Evolutionary conservation across 2,888 invertebrate genomes (phyloP), one percentile per base, ranked within the genome.

Genomic region (Siphonodentalium dalli): DNA sequence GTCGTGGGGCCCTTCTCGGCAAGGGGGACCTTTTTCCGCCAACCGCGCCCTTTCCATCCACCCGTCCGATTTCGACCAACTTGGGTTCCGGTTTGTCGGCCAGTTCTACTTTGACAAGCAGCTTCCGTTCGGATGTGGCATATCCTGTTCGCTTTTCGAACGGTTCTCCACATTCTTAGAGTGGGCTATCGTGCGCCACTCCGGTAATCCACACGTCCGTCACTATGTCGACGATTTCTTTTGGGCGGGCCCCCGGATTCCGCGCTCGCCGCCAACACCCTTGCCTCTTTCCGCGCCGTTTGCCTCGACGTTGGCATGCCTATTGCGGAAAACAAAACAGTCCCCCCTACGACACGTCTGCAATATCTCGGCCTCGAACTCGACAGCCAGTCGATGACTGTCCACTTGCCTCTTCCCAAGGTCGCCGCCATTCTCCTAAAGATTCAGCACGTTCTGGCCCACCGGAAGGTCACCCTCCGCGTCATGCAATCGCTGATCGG

Each of bases 201-300:
- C 40, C n/a, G 5, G 11, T 11, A 6, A 13, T 11, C 11, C 46
- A 9, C 35, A 39, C 15, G 15, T 57, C 6, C 6, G 51, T 15
- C 56, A 52, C 27, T 52, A 56, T 28, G n/a, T 56, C 2, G 56
- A 56, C 43, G 51, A 56, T 27, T 56, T 53, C 24, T 13, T 56
- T 3, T 33, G 43, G n/a, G 56, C 51, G 2, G 56, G 56, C 1
- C 26, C 37, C 13, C n/a, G 4, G 24, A 37, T 4, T 23, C 50
- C 20, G 18, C 45, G 3, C 42, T 43, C 15, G 13, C 11, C 21
- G 8, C 26, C 13, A 7, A 27, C 11, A 49, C 45, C 38, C 20
- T 21, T 9, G 18, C n/a, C 20, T 31, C 45, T 46, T 29, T 23
- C n/a, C 13, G 38, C 11, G 21, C 7, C 11, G 38, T n/a, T n/a